A percentile compares a stretch with the other conserved stretches of the same genome.
Conservation (phyloP, 2,888 invertebrate species). For the Dasysyrphus albostriatus region DNA sequence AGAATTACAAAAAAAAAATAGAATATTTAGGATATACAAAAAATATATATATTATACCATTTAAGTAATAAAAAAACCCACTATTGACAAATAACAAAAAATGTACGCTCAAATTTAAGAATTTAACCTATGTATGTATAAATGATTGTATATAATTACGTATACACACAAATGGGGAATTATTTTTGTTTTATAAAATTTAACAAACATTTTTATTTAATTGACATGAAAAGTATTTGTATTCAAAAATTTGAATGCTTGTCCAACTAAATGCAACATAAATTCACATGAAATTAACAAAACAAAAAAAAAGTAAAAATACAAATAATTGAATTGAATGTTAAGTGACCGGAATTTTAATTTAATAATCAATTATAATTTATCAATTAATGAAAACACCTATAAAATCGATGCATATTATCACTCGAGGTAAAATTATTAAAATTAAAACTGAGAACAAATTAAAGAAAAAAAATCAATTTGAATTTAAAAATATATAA, state of each 20-base stretch:
- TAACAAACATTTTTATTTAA: not conserved
- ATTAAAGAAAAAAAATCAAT: constrained; percentile 1
- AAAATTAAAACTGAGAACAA: constrained; percentile 2
- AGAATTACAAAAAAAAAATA: not conserved
- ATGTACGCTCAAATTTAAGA: constrained; percentile 31
- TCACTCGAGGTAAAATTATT: constrained; percentile 16
- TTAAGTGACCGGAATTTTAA: constrained; percentile 19
- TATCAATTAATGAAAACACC: not conserved
- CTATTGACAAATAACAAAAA: constrained; percentile 32
- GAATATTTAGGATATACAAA: constrained; percentile 6
- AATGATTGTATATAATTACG: constrained; percentile 1
- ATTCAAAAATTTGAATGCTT: not conserved
- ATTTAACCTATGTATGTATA: constrained; percentile 1
- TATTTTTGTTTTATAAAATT: not conserved
- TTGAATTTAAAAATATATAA: constrained; percentile 30
- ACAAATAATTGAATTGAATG: not conserved
- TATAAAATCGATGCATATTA: constrained; percentile 24
- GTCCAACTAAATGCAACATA: not conserved
- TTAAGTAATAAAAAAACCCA: not conserved
- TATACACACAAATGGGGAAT: not conserved
- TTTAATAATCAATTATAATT: constrained; percentile 5
- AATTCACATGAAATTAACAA: not conserved
- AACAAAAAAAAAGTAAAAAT: not conserved
- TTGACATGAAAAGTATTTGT: not conserved
- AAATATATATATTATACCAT: not conserved